Evolutionary conservation across 2,888 invertebrate genomes (phyloP), one percentile per base, ranked within the genome.

Genomic region (Eumerus sabulonum): DNA sequence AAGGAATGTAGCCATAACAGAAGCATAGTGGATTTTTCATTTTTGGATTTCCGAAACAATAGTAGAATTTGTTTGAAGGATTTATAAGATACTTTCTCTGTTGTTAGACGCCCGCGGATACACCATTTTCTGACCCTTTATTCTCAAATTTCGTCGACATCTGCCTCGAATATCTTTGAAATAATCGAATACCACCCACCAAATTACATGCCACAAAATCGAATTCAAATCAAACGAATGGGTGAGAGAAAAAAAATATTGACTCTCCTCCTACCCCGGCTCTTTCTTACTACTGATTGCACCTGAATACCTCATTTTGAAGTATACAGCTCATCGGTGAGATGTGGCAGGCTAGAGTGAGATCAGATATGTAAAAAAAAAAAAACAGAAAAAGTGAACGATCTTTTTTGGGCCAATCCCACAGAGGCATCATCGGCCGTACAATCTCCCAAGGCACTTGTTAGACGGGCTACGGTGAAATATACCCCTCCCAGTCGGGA

Each of bases 401-500:
- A 63, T 57, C 54, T 50, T 17, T 59, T 73, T 68, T 63, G 68
- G 68, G 79, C 79, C 79, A 79, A 79, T 79, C 79, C 79, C 74
- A 79, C 64, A 16, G 64, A 70, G 68, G 59, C 60, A 64, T 68
- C 60, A 64, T 67, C 53, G 36, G 51, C 48, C 14, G 42, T 47
- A 63, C 57, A 76, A 50, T 72, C 67, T 56, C 51, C 63, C 14
- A 60, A 66, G 60, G 63, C 47, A 72, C 51, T 48, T 42, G 51
- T 18, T 17, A 51, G 67, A 40, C 56, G 45, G 36, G 51, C 40
- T 35, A 54, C 45, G 18, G 38, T 18, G 17, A 17, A 72, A 72
- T 76, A 87, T 86, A 87, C 87, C 88, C 88, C 87, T 87, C 85
- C 85, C 84, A 84, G 82, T 84, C 86, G 50, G n/a, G 64, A 88